Evolutionary conservation across 2,888 invertebrate species (phyloP), one percentile per base, ranked within the genome.

Genomic region (Melanostoma mellinum): DNA sequence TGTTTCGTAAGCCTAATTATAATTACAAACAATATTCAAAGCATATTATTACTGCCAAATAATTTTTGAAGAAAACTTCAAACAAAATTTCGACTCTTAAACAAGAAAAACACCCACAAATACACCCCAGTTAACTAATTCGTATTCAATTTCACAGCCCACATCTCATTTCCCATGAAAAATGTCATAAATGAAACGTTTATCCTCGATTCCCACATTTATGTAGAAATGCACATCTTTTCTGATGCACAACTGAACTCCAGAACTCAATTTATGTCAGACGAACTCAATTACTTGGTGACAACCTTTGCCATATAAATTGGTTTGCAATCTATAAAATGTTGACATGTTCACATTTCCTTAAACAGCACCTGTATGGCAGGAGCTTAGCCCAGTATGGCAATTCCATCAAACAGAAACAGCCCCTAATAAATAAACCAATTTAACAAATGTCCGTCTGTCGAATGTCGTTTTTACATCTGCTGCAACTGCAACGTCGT

Each of bases 241-340:
- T 60, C 44, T 60, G 32, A n/a, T n/a, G 44, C 32, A 60, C 42
- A 58, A 20, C 6, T 35, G 48, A 63, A 46, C 48, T 63, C 61
- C 20, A 48, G 48, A n/a, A 63, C 63, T 38, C 30, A 63, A 75
- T 74, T 8, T 42, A 20, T 75, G 80, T 63, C 65, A 65, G 80
- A 75, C 80, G 71, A 80, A 80, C 80, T 67, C 80, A 80, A 80
- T 80, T 75, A 80, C 71, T 75, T 80, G 69, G 63, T 75, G 69
- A 80, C 75, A 80, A 75, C 74, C 69, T 69, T 79, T 74, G 44
- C 69, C 44, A 50, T 63, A 56, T 69, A 80, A 71, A 75, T 74
- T 74, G 67, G 74, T 74, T 55, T 40, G 48, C 67, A 79, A 78
- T 73, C 77, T 65, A 78, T 52, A 67, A 72, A 78, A 72, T 67